Evolutionary conservation across 2,113 vertebrate genomes (phyloP), one percentile per base, ranked within the genome.

Genomic region (Myiozetetes cayanensis): DNA sequence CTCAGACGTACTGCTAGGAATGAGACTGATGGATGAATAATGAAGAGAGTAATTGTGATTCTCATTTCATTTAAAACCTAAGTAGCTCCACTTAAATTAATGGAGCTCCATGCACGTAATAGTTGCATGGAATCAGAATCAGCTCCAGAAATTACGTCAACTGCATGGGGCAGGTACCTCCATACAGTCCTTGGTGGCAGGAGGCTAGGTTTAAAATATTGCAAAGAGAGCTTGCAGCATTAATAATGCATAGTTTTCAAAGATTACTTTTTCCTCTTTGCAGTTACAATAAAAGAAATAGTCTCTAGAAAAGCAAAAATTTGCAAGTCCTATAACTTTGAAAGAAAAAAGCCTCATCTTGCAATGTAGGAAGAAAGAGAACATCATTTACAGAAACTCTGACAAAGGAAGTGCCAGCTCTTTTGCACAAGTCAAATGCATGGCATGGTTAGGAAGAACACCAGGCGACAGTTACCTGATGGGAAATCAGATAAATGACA

Each of bases 401-500:
- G n/a, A 49, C 37, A 62, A 85, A 78, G 39, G 28, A 73, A 47
- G 59, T 86, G 82, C 68, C 71, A 71, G 68, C 63, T 74, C 44
- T 92, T 93, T 27, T 67, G 56, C 85, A 81, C 56, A 28, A 77
- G 87, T 39, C 72, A 80, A 88, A 79, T 16, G 47, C 67, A 9
- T 22, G 43, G 81, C 77, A 67, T 13, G 4, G 62, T 79, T 72
- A 82, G 89, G 90, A 75, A 49, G 79, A 86, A 78, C 75, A 50
- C 55, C 2, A 2, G 83, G 52, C 72, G 90, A 89, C 88, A 78
- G 87, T 47, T 93, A 86, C 80, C 82, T 90, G 92, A 93, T 85
- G 65, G 92, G 83, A 93, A 92, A 92, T 92, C 72, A 90, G 87
- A 94, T 80, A 90, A 90, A 87, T 81, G 88, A 81, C 79, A 87